Percentiles rank a stretch among this genome's conserved stretches.
Conservation (phyloP, 2,888 invertebrate species). For the Scotopteryx bipunctaria region DNA sequence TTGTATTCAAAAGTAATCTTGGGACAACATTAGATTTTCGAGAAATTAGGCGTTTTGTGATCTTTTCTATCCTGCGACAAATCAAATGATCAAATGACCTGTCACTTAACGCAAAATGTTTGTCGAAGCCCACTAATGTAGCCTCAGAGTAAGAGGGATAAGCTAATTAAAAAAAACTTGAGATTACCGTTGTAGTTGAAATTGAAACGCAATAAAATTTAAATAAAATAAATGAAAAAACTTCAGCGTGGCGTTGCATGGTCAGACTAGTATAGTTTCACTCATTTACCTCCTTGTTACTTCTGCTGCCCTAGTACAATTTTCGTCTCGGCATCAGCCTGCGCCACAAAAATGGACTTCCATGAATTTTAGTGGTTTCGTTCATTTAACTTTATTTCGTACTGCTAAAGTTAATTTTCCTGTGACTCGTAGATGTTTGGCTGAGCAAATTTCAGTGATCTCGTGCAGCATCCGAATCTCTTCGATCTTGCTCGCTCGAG, state of each 20-base stretch:
- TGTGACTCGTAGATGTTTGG: slow-evolving; percentile 16
- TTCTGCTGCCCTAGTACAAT: slow-evolving; percentile 57
- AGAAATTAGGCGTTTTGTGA: too few relatives aligned
- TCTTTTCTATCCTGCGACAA: too few relatives aligned
- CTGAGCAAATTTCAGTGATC: slow-evolving; percentile 24
- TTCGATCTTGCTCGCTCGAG: slow-evolving; percentile 2
- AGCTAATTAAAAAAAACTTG: too few relatives aligned
- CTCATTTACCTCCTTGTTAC: slow-evolving; percentile 24
- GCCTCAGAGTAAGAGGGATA: too few relatives aligned
- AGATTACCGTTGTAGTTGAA: too few relatives aligned
- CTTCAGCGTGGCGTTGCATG: neutral
- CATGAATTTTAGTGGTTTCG: slow-evolving; percentile 25
- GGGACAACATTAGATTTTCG: too few relatives aligned
- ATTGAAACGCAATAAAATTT: neutral
- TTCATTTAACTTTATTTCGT: slow-evolving; percentile 29
- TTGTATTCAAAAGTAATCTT: too few relatives aligned
- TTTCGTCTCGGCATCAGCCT: slow-evolving; percentile 48
- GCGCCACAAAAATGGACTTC: slow-evolving; percentile 35
- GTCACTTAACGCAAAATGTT: too few relatives aligned
- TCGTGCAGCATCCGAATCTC: slow-evolving; percentile 25
- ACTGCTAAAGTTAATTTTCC: slow-evolving; percentile 24
- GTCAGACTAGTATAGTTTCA: slow-evolving; percentile 3
- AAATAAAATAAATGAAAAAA: neutral
- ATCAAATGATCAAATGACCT: too few relatives aligned
- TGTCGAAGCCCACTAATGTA: too few relatives aligned